phyloP scores from a whole-genome alignment of 53 echinoderm and acorn worm genomes.

The Crossaster papposus region DNA sequence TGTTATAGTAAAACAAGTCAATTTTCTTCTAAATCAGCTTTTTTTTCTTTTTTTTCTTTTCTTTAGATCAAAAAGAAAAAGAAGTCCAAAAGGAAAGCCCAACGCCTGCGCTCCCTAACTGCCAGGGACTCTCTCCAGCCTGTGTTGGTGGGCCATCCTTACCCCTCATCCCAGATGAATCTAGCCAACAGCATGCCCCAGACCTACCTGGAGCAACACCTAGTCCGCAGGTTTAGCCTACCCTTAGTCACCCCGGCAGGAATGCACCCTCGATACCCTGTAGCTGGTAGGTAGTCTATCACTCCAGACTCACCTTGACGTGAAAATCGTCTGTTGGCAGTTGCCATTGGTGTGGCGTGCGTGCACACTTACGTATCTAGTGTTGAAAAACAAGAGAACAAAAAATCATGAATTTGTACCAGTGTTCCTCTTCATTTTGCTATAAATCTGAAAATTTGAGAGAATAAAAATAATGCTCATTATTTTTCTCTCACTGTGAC shows the following conservation, averaged over 20 bases:
- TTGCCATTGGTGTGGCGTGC: not conserved
- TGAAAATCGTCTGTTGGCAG: not conserved
- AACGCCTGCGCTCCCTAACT: constrained; percentile 1
- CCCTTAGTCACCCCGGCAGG: constrained; percentile 56
- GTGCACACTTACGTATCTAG: not conserved
- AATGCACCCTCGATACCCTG: constrained; percentile 28
- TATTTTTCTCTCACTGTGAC: no score
- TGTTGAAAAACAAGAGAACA: no score
- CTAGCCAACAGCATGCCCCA: constrained; percentile 74
- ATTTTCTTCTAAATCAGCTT: no score
- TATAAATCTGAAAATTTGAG: no score
- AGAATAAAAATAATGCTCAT: no score
- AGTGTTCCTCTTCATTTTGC: no score
- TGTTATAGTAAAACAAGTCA: no score
- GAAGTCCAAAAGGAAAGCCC: constrained; percentile 24
- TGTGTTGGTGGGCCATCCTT: constrained; percentile 31
- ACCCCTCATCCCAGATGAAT: constrained; percentile 51
- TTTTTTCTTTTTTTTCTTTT: not conserved
- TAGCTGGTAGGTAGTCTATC: constrained; percentile 4
- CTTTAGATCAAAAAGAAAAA: constrained; percentile 55
- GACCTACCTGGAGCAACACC: constrained; percentile 94
- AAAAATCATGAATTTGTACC: no score
- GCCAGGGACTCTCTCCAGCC: constrained; percentile 18
- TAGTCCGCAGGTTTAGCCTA: constrained; percentile 83
- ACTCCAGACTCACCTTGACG: not conserved